Base-by-base conservation (phyloP, 2,113 vertebrate species). In the Ginglymostoma cirratum region DNA sequence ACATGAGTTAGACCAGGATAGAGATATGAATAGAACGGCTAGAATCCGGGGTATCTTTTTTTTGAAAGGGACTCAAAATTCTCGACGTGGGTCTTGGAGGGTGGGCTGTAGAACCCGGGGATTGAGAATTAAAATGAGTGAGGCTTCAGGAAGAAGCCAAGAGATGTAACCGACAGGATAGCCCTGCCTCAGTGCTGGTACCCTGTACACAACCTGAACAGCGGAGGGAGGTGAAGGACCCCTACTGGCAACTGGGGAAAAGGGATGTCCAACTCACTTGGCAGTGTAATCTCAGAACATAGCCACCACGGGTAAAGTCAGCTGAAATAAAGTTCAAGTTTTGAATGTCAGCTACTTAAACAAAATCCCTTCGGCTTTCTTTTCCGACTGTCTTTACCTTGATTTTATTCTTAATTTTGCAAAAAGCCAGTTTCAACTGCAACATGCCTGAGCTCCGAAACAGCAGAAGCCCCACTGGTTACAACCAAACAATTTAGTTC, bases 171-270 rank as follows among this genome's bases (percentile, higher is more conserved):
- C 8, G 96, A 96, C 97, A 97, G 97, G 97, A 97, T 97, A 97
- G 97, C 96, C 97, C 97, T 97, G 96, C 96, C 96, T 96, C 96
- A 96, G 96, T 97, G 97, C 96, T 97, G 97, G 97, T 97, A 96
- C 27, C 96, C 97, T 97, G 97, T 97, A 97, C 96, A 96, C 97
- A 96, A 97, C 96, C 96, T 97, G 96, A 97, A 97, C 97, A 97
- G 97, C 96, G 97, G 97, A 98, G 97, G 97, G 97, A 97, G 97
- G 97, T 97, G 98, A 98, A 98, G 98, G 98, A 98, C 98, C 98
- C 98, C 98, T 98, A 98, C 98, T 97, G 98, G 98, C 97, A 97
- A 98, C 97, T 97, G 98, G 97, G 98, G 97, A 97, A 98, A 98
- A 97, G 97, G 97, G 96, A 96, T 97, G 7, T 42, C 70, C 8